Evolutionary conservation across 2,797 vertebrate genomes (phyloP), one percentile per base, ranked within the genome.

Genomic region (Buphagus erythrorhynchus): DNA sequence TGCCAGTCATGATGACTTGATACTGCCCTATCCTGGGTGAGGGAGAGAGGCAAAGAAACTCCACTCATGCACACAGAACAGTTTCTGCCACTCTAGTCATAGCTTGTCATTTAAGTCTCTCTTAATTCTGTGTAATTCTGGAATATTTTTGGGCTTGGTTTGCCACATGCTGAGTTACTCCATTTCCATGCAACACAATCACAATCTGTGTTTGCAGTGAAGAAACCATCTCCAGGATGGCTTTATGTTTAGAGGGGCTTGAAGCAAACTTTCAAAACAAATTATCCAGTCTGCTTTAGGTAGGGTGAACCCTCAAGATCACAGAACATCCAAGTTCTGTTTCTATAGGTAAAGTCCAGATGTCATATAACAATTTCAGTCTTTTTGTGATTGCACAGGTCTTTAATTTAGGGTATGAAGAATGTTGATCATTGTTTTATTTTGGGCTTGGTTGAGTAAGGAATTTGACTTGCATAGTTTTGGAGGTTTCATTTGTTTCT

Each of bases 71-170:
- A 26, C n/a, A 16, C 6, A 36, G 31, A 51, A 8, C 8, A n/a
- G 31, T 69, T 79, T 31, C 22, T 45, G 49, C 31, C 25, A 58
- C 24, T 63, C 2, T 9, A 13, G 7, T 12, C 3, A 1, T 15
- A 38, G 42, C 19, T 66, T 62, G 28, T 40, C 3, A 18, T 49
- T 75, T 54, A 48, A 48, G 21, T 65, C 19, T 74, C n/a, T 65
- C 4, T 26, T 0, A 1, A n/a, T 16, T 26, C 52, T 0, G 0
- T 28, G 38, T 57, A 57, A 16, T 29, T 58, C 52, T 43, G 42
- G 33, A 55, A 21, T 19, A 3, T 24, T 36, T 65, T 25, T 48
- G 40, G 61, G 7, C 51, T 62, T 29, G 33, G 9, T 52, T 83
- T 71, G 24, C 67, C 11, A 4, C 14, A 13, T 73, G 48, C 20